Evolutionary conservation across 2,888 invertebrate species (phyloP).

Genomic region (Cerceris rybyensis): DNA sequence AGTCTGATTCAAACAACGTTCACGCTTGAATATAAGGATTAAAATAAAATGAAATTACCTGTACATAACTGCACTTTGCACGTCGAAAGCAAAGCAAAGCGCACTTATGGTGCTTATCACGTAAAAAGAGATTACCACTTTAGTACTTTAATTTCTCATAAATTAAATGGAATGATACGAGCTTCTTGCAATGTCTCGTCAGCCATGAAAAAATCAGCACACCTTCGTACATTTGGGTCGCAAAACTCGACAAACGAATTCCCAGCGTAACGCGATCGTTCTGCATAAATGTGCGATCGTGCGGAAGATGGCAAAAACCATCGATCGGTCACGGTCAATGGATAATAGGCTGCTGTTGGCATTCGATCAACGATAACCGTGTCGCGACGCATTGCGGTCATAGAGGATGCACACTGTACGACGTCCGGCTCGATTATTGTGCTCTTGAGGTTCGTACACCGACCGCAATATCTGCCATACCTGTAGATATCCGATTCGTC

Average conservation of each 20-base stretch:
- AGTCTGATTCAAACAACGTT: too few relatives aligned
- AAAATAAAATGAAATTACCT: too few relatives aligned
- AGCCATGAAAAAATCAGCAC: background rate
- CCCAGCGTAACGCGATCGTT: conserved; percentile 8
- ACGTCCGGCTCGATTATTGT: conserved; percentile 20
- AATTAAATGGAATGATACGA: too few relatives aligned
- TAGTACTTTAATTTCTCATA: too few relatives aligned
- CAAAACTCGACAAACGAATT: background rate
- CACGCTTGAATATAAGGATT: too few relatives aligned
- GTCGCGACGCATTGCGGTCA: background rate
- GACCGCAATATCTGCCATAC: background rate
- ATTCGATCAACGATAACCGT: conserved; percentile 31
- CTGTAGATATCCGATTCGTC: background rate
- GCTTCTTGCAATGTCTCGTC: background rate
- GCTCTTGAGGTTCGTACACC: background rate
- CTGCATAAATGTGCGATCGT: conserved; percentile 25
- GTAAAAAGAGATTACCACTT: too few relatives aligned
- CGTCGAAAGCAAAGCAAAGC: too few relatives aligned
- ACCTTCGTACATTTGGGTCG: background rate
- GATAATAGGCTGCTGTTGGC: conserved; percentile 26
- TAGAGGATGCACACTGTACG: background rate
- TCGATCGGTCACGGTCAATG: conserved; percentile 37
- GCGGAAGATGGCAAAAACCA: conserved; percentile 14
- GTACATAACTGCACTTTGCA: too few relatives aligned
- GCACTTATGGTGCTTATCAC: too few relatives aligned